These are phyloP conservation scores for Unio pictorum DNA, from an alignment of 2,888 invertebrate species.

Conservation along the genomic window DNA sequence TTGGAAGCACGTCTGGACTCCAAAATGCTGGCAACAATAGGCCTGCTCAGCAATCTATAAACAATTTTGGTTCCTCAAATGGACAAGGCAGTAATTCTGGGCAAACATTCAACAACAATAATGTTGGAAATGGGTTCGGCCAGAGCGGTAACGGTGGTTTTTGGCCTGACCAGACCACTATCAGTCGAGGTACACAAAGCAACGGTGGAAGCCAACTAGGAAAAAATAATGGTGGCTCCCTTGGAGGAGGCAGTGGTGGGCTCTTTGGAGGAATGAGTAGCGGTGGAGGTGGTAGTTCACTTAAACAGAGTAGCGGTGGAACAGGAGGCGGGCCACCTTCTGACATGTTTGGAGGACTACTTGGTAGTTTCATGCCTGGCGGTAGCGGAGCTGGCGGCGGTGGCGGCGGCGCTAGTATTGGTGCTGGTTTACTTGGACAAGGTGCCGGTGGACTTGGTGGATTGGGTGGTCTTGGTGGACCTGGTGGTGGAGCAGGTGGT, in stretches of 20 bases:
- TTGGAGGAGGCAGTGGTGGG: not conserved
- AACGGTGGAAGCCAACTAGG: too few species aligned
- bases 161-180: too few species aligned
- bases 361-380: conserved; percentile 4
- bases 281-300: conserved; percentile 5
- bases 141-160: too few species aligned
- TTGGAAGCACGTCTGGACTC: too few species aligned
- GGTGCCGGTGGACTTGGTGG: conserved; percentile 12
- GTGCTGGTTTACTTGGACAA: not conserved
- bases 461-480: conserved; percentile 3
- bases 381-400: not conserved
- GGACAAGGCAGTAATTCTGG: too few species aligned
- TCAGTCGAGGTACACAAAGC: too few species aligned
- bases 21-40: too few species aligned
- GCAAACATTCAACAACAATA: too few species aligned
- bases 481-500: conserved; percentile 10
- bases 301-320: not conserved
- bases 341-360: not conserved
- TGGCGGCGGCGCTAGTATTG: not conserved
- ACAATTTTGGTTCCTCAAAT: too few species aligned
- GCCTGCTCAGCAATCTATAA: too few species aligned
- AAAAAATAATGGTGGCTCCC: too few species aligned
- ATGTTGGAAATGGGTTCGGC: too few species aligned
- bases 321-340: not conserved
- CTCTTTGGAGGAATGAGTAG: conserved; percentile 8